Evolutionary conservation across 2,113 vertebrate species (phyloP).

Genomic region (Upupa epops): DNA sequence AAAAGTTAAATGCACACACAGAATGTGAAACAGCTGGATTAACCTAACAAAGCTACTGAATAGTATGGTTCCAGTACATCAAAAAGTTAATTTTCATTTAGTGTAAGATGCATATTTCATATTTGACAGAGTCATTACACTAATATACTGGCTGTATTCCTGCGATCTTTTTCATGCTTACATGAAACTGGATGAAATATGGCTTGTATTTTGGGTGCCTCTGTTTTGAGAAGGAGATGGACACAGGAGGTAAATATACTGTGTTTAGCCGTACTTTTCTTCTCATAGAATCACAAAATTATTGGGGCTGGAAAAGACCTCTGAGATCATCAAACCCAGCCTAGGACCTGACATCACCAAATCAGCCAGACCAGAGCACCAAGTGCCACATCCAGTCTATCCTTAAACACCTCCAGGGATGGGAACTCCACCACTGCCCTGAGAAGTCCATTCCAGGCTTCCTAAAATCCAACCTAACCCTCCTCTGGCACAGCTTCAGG

Average conservation of each 20-base stretch:
- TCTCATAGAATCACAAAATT: too few relatives aligned
- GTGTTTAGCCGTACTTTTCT: too few relatives aligned
- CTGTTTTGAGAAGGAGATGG: neutral
- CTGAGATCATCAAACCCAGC: too few relatives aligned
- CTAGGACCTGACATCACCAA: too few relatives aligned
- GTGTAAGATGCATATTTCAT: neutral
- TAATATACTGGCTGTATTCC: neutral
- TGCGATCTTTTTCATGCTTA: neutral
- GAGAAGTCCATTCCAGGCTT: too few relatives aligned
- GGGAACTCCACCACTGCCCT: too few relatives aligned
- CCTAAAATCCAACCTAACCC: too few relatives aligned
- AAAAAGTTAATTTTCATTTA: neutral
- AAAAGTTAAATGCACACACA: neutral
- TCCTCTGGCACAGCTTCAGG: too few relatives aligned
- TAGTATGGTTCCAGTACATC: neutral
- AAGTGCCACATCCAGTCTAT: too few relatives aligned
- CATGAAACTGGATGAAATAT: neutral
- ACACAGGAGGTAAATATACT: neutral
- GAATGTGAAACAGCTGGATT: neutral
- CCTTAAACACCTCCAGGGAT: too few relatives aligned
- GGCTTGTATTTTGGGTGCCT: neutral
- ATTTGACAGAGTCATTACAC: neutral
- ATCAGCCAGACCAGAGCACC: too few relatives aligned
- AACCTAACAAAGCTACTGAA: neutral
- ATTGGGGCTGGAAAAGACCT: too few relatives aligned